Evolutionary conservation across 2,888 invertebrate genomes (phyloP), one percentile per base, ranked within the genome.

Genomic region (Pollenia labialis): DNA sequence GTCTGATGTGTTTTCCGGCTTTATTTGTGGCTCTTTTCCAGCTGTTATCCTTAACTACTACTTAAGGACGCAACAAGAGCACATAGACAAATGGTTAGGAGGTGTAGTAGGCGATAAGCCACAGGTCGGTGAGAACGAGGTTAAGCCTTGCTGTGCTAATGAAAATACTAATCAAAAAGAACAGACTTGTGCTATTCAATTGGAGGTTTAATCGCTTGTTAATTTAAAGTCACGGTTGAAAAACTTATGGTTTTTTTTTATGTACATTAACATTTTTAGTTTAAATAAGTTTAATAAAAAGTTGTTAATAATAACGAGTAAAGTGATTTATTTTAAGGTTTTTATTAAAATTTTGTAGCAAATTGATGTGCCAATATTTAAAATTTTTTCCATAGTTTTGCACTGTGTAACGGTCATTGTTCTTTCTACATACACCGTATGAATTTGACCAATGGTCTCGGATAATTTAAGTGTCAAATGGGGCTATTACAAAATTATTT

Each of bases 1-100:
- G 97, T 98, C 97, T 91, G 99, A 99, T 94, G 99, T 99, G 3
- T 94, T 98, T 50, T 96, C 96, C 23, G 85, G 86, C 12, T 74
- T 79, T 42, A 18, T 82, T 14, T 56, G 76, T 14, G 88, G 84
- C 48, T 81, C 80, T 11, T 46, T 52, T 69, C 40, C 81, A 14
- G 88, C 88, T 87, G 89, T 96, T 85, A 92, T 96, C 89, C 94
- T 95, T 91, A 56, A 14, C 32, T 74, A n/a, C 18, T 86, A 80
- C 71, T 16, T 75, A 1, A 56, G 54, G 16, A n/a, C 4, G 18
- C 64, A 83, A 12, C n/a, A 52, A 52, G 14, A 58, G 9, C 62
- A 68, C 50, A 58, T 80, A 14, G 69, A 82, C n/a, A 60, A 52
- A 0, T 76, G 69, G 75, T n/a, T 82, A 18, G 14, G 12, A 4